Evolutionary conservation across 2,888 invertebrate genomes (phyloP), one percentile per base, ranked within the genome.

Genomic region (Diplazon laetatorius): DNA sequence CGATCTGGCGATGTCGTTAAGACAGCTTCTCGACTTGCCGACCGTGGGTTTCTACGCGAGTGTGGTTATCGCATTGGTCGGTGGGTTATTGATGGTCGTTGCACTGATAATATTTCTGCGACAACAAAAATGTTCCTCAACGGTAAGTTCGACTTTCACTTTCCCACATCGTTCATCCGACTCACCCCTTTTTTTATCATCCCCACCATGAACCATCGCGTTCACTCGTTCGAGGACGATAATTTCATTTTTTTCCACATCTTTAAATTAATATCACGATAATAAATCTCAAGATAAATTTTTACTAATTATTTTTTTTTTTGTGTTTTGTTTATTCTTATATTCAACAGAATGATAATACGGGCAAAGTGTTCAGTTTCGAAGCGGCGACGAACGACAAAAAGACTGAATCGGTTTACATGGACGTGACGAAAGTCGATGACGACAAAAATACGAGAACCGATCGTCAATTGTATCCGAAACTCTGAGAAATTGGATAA

Each of bases 1-100:
- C 0, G 91, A 92, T 0, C 87, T 95, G 60, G 91, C 93, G 0
- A 87, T 90, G 0, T 93, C 94, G 63, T 88, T 96, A 16, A 92
- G 90, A 74, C 82, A 92, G 12, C 85, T 94, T 12, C 86, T 93
- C 0, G 85, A 91, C 79, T 91, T 95, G 0, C 92, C 95, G 0
- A 85, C 89, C 12, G 91, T 93, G 37, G 93, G 93, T 0, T 91
- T 92, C 22, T 91, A 94, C 46, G 90, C 92, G 2, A 92, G 93
- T 0, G 89, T 92, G 3, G 83, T 92, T 3, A 91, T 92, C 55
- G 87, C 92, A 69, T 83, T 91, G 14, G 78, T 92, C 12, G 93
- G 93, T 39, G 82, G 84, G 1, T 18, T 88, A 14, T 79, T 89
- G 16, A 73, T 89, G 8, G 72, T 68, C 9, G 80, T 87, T 1